phyloP scores from a whole-genome alignment of 2,113 vertebrate genomes.

The Ranitomeya variabilis region DNA sequence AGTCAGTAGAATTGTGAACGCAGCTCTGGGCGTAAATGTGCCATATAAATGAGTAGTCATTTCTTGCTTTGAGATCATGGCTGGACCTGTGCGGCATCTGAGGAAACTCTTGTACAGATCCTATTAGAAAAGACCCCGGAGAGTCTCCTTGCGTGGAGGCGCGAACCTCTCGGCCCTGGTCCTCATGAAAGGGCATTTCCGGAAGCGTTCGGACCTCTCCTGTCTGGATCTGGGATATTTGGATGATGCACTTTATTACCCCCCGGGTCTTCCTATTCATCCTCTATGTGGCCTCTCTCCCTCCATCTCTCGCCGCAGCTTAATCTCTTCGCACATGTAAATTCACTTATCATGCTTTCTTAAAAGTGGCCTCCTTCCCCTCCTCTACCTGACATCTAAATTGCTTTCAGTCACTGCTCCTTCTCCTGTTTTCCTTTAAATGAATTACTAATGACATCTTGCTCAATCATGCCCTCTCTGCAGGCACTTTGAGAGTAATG shows the following conservation, averaged over 20 bases:
- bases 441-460: constrained; percentile 96
- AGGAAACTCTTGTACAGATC: neutral
- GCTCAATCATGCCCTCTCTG: constrained; percentile 97
- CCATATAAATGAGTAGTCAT: no score
- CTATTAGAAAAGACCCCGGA: neutral
- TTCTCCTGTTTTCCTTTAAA: constrained; percentile 97
- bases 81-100: neutral
- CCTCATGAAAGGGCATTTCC: neutral
- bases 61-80: no score
- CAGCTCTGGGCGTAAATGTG: neutral
- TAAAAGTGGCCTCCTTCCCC: constrained; percentile 82
- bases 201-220: neutral
- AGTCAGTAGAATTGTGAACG: neutral
- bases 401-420: constrained; percentile 91
- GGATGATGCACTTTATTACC: neutral
- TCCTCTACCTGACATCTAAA: constrained; percentile 89
- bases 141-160: neutral
- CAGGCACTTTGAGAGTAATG: constrained; percentile 97
- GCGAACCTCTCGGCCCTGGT: no score
- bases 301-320: constrained; percentile 43
- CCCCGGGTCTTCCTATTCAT: neutral
- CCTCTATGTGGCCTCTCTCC: neutral
- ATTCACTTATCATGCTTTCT: constrained; percentile 85
- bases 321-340: constrained; percentile 62
- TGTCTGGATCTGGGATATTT: neutral